Evolutionary conservation across 2,797 vertebrate species (phyloP).

Genomic region (Myotis myotis): DNA sequence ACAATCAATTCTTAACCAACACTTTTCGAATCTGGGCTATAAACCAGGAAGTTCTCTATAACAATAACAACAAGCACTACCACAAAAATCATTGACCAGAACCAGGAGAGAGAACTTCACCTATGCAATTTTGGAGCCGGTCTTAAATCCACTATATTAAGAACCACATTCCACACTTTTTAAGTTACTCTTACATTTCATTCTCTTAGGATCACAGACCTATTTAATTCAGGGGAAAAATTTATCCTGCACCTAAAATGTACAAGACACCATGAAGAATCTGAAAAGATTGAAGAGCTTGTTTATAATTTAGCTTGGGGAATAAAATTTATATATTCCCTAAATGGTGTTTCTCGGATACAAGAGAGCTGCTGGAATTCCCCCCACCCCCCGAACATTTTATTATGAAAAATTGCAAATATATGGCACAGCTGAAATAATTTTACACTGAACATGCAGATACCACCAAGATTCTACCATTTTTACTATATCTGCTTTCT

Average conservation of each 20-base stretch:
- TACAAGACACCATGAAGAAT: not conserved
- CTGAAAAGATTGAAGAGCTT: not conserved
- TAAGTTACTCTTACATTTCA: not conserved
- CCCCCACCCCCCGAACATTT: not conserved
- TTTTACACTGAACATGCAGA: not conserved
- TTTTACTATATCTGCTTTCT: slow-evolving; percentile 11
- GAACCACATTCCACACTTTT: not conserved
- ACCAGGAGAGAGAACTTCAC: slow-evolving; percentile 1
- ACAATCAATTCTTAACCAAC: slow-evolving; percentile 23
- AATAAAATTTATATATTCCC: slow-evolving; percentile 24
- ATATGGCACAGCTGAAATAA: slow-evolving; percentile 21
- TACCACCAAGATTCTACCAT: slow-evolving; percentile 11
- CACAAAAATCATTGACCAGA: not conserved
- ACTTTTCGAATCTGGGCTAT: not conserved
- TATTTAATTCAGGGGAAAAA: not conserved
- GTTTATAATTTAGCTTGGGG: not conserved
- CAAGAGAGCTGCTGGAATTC: not conserved
- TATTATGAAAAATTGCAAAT: slow-evolving; percentile 41
- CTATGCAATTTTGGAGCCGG: slow-evolving; percentile 29
- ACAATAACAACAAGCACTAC: not conserved
- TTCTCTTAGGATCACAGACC: slow-evolving; percentile 34
- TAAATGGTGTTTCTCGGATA: not conserved
- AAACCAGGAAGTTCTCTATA: slow-evolving; percentile 28
- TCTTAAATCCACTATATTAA: slow-evolving; percentile 43
- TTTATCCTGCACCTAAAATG: not conserved